Evolutionary conservation across 2,888 invertebrate genomes (phyloP), one percentile per base, ranked within the genome.

Genomic region (Hyposoter dolosus): DNA sequence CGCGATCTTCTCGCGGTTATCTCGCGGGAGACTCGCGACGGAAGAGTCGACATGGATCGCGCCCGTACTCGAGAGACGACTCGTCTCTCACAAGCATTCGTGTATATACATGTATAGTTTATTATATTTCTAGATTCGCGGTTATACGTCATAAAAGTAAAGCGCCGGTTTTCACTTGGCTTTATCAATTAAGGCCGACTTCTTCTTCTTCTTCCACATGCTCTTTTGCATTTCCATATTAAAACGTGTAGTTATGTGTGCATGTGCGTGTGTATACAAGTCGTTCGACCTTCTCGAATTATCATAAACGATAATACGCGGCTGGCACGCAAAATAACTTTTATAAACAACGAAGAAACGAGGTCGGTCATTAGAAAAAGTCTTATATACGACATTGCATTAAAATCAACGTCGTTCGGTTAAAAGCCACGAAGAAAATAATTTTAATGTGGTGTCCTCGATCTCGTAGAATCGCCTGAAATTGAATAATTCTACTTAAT

Each of bases 111-210:
- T 35, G 15, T 19, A 35, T 77, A 17, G 32, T 35, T 40, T 7
- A 10, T 0, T 40, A 35, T 66, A 32, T 28, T 28, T 40, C 35
- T 63, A 68, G 47, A 50, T 72, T 45, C 60, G 50, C 63, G 63
- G 28, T 47, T 63, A 32, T 53, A 69, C 82, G 66, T 71, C 63
- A 47, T 69, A 82, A 69, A 71, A 56, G 79, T 75, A 74, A 77
- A 65, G 74, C 72, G 81, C 47, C 66, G 75, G 77, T 53, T 85
- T 86, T 86, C 85, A 72, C 80, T 80, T 83, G 76, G 68, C 72
- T 83, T 83, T 80, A 83, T 86, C 85, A 86, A 86, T 86, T 86
- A 86, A 80, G 77, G 83, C 66, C 83, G 83, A 71, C 40, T 40
- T 40, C 9, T 40, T 10, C 79, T 69, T 72, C 76, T 83, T 80